Evolutionary conservation across 2,797 vertebrate species (phyloP).

Genomic region (Spondyliosoma cantharus): DNA sequence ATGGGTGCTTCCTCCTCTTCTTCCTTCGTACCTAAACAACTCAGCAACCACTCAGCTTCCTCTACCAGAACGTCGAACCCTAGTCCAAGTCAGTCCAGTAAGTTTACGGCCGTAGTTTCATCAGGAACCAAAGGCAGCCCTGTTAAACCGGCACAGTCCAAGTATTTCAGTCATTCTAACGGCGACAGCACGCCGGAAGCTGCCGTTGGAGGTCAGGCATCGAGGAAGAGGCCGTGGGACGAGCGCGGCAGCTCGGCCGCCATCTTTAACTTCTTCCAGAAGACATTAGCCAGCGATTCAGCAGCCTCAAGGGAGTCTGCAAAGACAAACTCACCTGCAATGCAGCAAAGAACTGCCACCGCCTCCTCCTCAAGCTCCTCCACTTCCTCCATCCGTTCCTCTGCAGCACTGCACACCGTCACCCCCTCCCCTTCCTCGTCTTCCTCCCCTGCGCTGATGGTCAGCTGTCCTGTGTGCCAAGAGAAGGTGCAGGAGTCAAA

Average conservation of each 20-base stretch:
- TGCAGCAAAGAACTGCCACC: conserved; percentile 44
- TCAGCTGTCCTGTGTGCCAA: conserved; percentile 91
- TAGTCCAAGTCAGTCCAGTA: neutral
- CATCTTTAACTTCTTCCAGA: conserved; percentile 80
- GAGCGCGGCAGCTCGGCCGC: conserved; percentile 53
- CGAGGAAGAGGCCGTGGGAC: conserved; percentile 77
- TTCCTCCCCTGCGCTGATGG: conserved; percentile 65
- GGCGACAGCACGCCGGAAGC: neutral
- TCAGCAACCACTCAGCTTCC: conserved; percentile 13
- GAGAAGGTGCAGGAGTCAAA: conserved; percentile 82
- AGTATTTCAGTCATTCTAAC: conserved; percentile 42
- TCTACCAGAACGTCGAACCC: conserved; percentile 3
- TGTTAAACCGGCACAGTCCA: conserved; percentile 32
- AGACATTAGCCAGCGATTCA: conserved; percentile 37
- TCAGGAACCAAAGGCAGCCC: conserved; percentile 32
- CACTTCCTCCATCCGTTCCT: conserved; percentile 22
- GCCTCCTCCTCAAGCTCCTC: conserved; percentile 25
- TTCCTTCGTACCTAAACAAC: conserved; percentile 29
- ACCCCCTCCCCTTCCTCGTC: conserved; percentile 29
- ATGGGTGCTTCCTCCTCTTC: conserved; percentile 15
- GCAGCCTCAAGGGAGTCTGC: conserved; percentile 20
- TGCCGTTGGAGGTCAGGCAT: conserved; percentile 6
- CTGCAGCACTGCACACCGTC: conserved; percentile 11
- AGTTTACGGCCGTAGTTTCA: conserved; percentile 17
- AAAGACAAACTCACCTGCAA: conserved; percentile 30